These are phyloP conservation scores for Camptogramma bilineatum DNA, from an alignment of 2,888 invertebrate species.

Conservation along the genomic window DNA sequence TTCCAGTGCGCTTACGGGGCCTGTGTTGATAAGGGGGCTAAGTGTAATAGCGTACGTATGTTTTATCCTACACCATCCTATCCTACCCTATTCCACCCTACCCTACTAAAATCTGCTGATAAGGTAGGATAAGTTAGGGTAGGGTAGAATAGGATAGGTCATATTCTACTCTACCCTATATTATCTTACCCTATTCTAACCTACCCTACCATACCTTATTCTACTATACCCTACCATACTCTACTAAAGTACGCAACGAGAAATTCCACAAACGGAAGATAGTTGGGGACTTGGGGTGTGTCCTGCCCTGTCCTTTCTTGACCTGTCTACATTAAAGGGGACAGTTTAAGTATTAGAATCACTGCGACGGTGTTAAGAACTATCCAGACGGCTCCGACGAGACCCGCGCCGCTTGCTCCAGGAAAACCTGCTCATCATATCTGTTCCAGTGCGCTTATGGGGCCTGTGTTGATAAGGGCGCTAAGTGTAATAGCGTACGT, in stretches of 20 bases:
- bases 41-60: conserved; percentile 18
- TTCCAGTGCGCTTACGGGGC: conserved; percentile 87
- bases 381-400: conserved; percentile 74
- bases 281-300: too few species aligned
- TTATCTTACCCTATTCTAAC: too few species aligned
- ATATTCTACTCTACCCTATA: too few species aligned
- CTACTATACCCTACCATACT: too few species aligned
- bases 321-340: too few species aligned
- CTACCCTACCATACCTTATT: too few species aligned
- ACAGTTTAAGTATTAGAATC: conserved; percentile 60
- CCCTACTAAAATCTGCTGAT: too few species aligned
- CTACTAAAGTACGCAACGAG: too few species aligned
- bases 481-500: conserved; percentile 37
- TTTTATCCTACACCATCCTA: neutral
- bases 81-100: too few species aligned
- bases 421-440: conserved; percentile 74
- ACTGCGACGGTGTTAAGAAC: conserved; percentile 66
- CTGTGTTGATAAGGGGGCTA: conserved; percentile 83
- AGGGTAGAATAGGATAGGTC: too few species aligned
- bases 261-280: too few species aligned
- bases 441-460: conserved; percentile 87
- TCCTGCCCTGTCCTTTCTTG: neutral
- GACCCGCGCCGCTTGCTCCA: conserved; percentile 63
- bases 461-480: conserved; percentile 85
- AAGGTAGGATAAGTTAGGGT: too few species aligned